phyloP scores from a whole-genome alignment of 2,113 vertebrate genomes.

The Rhea americana region DNA sequence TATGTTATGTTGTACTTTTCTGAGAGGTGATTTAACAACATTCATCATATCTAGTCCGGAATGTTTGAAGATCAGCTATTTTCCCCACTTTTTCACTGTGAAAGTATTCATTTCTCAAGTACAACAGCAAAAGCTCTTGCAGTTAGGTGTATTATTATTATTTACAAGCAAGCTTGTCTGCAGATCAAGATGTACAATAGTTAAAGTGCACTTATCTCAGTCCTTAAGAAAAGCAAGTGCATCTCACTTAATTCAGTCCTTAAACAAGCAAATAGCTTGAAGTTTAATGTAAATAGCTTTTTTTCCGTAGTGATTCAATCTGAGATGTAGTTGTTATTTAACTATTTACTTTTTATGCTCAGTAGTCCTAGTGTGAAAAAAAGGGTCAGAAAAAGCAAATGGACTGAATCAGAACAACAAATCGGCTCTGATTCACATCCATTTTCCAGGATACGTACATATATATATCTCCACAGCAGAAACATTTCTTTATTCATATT shows the following conservation, averaged over 20 bases:
- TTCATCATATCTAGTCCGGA: background rate
- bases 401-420: background rate
- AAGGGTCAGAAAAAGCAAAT: background rate
- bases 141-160: background rate
- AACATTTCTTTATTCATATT: background rate
- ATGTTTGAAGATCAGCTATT: background rate
- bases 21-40: background rate
- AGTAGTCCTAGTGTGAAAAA: background rate
- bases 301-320: background rate
- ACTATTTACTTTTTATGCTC: background rate
- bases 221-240: background rate
- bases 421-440: background rate
- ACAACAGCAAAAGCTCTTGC: background rate
- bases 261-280: background rate
- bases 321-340: background rate
- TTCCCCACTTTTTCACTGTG: background rate
- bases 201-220: background rate
- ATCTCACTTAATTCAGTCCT: background rate
- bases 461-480: background rate
- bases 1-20: background rate
- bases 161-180: background rate
- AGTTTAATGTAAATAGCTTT: background rate
- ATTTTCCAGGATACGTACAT: background rate
- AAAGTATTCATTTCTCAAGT: background rate
- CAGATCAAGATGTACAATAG: background rate